Conservation (phyloP, 2,797 vertebrate genomes). For the Avahi laniger region DNA sequence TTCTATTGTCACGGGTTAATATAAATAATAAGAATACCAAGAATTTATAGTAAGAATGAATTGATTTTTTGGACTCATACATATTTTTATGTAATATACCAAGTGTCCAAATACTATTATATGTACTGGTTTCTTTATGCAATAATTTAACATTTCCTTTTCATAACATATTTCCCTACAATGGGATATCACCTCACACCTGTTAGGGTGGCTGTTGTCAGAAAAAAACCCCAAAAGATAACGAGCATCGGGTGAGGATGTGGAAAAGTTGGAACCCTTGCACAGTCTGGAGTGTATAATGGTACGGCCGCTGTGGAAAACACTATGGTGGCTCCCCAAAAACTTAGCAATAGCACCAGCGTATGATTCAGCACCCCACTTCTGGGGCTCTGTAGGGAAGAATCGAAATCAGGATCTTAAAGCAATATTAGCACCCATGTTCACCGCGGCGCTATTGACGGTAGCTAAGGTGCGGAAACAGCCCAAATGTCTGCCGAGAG, state of each 20-base stretch:
- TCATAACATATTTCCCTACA: neutral
- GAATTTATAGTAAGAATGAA: neutral
- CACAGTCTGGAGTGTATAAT: accelerated
- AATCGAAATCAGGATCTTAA: neutral
- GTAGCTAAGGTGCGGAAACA: neutral
- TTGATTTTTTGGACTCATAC: neutral
- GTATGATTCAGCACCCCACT: neutral
- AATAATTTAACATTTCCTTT: neutral
- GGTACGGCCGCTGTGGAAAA: neutral
- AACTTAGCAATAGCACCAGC: neutral
- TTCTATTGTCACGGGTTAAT: neutral
- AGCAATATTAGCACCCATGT: accelerated
- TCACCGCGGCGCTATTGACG: accelerated
- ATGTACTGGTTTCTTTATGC: neutral
- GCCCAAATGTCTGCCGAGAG: neutral
- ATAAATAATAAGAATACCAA: neutral
- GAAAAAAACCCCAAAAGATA: neutral
- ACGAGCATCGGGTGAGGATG: accelerated
- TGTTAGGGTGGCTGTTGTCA: neutral
- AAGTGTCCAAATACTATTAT: neutral
- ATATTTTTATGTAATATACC: neutral
- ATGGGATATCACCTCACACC: neutral
- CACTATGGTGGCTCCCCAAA: neutral
- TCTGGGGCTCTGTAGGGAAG: neutral
- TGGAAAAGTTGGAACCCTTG: neutral